Conservation (phyloP, 2,888 invertebrate species). For the Sycophila texana region DNA sequence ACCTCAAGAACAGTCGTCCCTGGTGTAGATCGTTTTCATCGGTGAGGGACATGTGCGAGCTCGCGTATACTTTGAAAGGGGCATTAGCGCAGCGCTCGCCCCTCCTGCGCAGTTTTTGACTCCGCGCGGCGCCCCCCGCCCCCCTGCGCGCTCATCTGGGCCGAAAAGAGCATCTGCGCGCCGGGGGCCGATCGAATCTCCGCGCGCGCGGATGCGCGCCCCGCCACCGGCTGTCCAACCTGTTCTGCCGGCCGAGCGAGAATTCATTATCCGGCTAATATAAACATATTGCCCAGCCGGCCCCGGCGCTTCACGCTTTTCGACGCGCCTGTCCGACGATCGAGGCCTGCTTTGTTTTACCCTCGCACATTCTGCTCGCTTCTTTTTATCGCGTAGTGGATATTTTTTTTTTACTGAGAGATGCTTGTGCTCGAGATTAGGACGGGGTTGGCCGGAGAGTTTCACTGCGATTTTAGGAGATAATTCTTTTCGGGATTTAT, state of each 20-base stretch:
- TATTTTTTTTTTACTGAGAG: background rate
- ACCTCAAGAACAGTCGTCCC: no score
- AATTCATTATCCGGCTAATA: conserved; percentile 75
- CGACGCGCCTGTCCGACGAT: conserved; percentile 15
- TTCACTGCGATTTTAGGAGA: conserved; percentile 4
- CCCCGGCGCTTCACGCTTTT: conserved; percentile 52
- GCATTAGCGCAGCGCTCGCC: conserved; percentile 59
- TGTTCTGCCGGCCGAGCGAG: conserved; percentile 64
- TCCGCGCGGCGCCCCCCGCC: conserved; percentile 48
- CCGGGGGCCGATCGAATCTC: conserved; percentile 68
- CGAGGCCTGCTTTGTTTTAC: no score
- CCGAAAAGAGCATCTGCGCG: conserved; percentile 71
- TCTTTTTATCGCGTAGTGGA: no score
- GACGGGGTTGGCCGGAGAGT: background rate
- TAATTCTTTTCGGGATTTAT: background rate
- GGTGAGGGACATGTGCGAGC: background rate
- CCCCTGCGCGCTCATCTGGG: conserved; percentile 64
- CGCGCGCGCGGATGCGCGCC: background rate
- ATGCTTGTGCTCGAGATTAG: background rate
- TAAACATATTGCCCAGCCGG: conserved; percentile 72
- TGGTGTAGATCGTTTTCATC: conserved; percentile 5
- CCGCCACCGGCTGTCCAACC: conserved; percentile 64
- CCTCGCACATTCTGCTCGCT: no score
- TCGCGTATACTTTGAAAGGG: conserved; percentile 57
- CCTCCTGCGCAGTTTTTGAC: conserved; percentile 57